These are phyloP conservation scores for Toxotes jaculatrix DNA, from an alignment of 2,113 vertebrate genomes.

Conservation along the genomic window DNA sequence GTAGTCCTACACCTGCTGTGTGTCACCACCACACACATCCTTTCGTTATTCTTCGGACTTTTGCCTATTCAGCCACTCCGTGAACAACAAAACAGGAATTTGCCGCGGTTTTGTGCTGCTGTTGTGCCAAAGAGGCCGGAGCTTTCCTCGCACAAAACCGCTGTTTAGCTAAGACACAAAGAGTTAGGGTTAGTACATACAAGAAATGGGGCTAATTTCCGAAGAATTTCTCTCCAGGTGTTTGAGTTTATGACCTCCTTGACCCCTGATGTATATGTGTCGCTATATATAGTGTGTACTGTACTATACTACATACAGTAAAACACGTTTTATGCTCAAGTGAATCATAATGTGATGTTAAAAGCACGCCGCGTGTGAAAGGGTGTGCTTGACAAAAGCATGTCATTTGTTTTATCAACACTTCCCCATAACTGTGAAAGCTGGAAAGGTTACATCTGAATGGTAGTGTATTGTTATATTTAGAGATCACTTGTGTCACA, in stretches of 20 bases:
- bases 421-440: background rate
- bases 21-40: background rate
- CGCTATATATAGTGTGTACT: too few relatives aligned
- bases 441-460: background rate
- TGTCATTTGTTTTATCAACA: background rate
- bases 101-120: background rate
- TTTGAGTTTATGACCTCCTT: too few relatives aligned
- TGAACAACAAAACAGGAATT: constrained; percentile 25
- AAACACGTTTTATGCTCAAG: too few relatives aligned
- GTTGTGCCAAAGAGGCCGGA: background rate
- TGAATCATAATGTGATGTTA: too few relatives aligned
- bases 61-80: too few relatives aligned
- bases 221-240: too few relatives aligned
- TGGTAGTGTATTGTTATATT: background rate
- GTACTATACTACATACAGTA: too few relatives aligned
- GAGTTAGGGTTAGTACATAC: background rate
- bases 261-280: too few relatives aligned
- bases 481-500: background rate
- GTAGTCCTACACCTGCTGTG: background rate
- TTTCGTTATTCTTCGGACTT: background rate
- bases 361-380: too few relatives aligned
- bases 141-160: background rate
- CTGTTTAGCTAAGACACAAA: background rate
- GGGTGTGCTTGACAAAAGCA: background rate
- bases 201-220: too few relatives aligned